These are phyloP conservation scores for Drosophila erecta DNA, from an alignment of 1,140 invertebrate species.

Conservation along the genomic window DNA sequence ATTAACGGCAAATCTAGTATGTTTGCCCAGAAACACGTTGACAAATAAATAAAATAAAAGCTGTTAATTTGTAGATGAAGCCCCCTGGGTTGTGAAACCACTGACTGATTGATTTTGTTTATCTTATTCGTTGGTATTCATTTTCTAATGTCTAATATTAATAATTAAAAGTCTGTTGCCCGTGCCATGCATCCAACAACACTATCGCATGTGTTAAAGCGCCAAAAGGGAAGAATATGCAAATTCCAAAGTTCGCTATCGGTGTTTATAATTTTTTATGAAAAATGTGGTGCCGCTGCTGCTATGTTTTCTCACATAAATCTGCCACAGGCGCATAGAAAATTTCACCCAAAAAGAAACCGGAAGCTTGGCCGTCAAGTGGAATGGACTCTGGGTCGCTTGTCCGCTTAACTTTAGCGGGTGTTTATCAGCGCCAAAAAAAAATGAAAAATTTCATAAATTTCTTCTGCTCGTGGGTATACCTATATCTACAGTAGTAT, in stretches of 20 bases:
- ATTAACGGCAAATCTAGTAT: constrained; percentile 40
- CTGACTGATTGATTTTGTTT: constrained; percentile 66
- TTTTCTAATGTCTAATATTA: constrained; percentile 70
- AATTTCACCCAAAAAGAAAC: constrained; percentile 81
- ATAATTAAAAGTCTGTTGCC: constrained; percentile 62
- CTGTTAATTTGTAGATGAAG: constrained; percentile 62
- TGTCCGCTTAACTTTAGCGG: constrained; percentile 42
- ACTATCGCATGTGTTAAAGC: constrained; percentile 47
- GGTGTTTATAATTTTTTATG: constrained; percentile 76
- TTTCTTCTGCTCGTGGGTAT: constrained; percentile 16
- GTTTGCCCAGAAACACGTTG: constrained; percentile 32
- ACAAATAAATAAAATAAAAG: constrained; percentile 51
- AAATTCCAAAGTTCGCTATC: constrained; percentile 60
- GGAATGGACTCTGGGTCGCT: constrained; percentile 54
- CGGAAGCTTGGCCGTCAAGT: constrained; percentile 71
- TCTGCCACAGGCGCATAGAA: constrained; percentile 70
- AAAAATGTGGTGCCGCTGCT: constrained; percentile 58
- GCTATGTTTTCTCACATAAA: constrained; percentile 77
- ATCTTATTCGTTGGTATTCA: constrained; percentile 48
- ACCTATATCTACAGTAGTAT: not conserved
- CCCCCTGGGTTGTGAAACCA: constrained; percentile 47
- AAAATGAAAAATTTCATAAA: constrained; percentile 36
- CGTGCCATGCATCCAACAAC: constrained; percentile 29
- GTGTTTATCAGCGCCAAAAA: constrained; percentile 59
- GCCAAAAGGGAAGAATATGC: constrained; percentile 68